phyloP scores from a whole-genome alignment of 2,113 vertebrate genomes.

The Chaetura pelagica region DNA sequence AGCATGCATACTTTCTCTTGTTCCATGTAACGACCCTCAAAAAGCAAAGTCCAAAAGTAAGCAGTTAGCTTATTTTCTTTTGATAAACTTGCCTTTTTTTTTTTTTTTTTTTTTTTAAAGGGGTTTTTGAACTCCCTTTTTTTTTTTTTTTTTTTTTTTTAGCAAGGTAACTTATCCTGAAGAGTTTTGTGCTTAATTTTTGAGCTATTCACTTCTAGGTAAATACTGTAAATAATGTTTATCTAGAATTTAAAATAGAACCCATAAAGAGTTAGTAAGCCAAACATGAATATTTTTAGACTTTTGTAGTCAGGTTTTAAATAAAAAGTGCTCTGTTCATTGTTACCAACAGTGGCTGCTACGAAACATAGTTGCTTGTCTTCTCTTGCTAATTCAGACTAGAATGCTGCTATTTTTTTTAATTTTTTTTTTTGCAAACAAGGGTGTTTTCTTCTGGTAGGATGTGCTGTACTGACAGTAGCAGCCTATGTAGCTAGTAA shows the following conservation, averaged over 20 bases:
- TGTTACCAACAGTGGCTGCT: background rate
- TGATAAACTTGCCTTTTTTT: background rate
- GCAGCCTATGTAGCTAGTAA: background rate
- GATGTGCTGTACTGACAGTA: background rate
- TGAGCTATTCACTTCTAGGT: background rate
- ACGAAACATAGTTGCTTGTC: background rate
- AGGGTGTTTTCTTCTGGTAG: slow-evolving; percentile 15
- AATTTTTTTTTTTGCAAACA: background rate
- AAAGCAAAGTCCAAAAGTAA: background rate
- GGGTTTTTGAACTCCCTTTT: background rate
- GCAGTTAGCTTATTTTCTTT: background rate
- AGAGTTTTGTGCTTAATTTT: background rate
- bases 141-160: background rate
- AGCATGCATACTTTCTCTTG: background rate
- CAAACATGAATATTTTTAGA: background rate
- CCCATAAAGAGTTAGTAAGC: background rate
- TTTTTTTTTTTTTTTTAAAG: background rate
- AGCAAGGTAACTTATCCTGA: background rate
- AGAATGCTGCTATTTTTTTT: slow-evolving; percentile 10
- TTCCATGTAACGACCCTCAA: background rate
- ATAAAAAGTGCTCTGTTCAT: slow-evolving; percentile 12
- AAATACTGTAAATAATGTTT: background rate
- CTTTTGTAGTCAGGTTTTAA: background rate
- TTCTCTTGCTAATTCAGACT: slow-evolving; percentile 12
- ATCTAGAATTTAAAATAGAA: background rate